Conservation (phyloP, 2,113 vertebrate genomes). For the Nannobrachium achirus region DNA sequence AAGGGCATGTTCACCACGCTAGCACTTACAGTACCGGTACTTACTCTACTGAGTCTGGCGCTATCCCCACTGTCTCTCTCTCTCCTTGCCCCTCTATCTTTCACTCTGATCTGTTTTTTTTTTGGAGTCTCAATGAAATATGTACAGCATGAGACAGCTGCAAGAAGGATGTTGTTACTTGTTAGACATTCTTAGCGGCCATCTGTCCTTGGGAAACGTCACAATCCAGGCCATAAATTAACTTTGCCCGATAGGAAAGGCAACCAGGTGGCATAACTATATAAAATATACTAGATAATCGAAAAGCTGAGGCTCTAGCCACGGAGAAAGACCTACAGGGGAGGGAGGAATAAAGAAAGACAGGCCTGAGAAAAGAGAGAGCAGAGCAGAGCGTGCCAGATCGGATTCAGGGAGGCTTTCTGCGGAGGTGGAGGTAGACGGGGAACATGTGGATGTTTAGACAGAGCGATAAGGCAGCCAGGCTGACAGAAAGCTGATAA, state of each 20-base stretch:
- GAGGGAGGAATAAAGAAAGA: slow-evolving; percentile 3
- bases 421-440: slow-evolving; percentile 64
- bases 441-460: slow-evolving; percentile 72
- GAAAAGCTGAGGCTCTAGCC: not conserved
- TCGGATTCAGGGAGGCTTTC: slow-evolving; percentile 4
- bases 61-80: slow-evolving; percentile 16
- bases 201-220: slow-evolving; percentile 33
- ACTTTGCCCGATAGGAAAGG: slow-evolving; percentile 22
- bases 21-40: slow-evolving; percentile 33
- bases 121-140: slow-evolving; percentile 25
- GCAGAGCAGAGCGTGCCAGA: slow-evolving; percentile 23
- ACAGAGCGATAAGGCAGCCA: slow-evolving; percentile 62
- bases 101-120: not conserved
- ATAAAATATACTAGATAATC: not conserved
- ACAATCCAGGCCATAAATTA: not conserved
- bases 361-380: slow-evolving; percentile 13
- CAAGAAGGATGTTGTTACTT: slow-evolving; percentile 15
- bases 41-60: slow-evolving; percentile 43
- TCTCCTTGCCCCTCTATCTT: not conserved
- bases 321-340: slow-evolving; percentile 15
- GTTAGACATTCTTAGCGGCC: slow-evolving; percentile 29
- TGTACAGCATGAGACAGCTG: slow-evolving; percentile 28
- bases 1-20: slow-evolving; percentile 43
- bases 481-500: slow-evolving; percentile 70
- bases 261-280: slow-evolving; percentile 12